Evolutionary conservation across 2,797 vertebrate genomes (phyloP), one percentile per base, ranked within the genome.

Genomic region (Thamnophis elegans): DNA sequence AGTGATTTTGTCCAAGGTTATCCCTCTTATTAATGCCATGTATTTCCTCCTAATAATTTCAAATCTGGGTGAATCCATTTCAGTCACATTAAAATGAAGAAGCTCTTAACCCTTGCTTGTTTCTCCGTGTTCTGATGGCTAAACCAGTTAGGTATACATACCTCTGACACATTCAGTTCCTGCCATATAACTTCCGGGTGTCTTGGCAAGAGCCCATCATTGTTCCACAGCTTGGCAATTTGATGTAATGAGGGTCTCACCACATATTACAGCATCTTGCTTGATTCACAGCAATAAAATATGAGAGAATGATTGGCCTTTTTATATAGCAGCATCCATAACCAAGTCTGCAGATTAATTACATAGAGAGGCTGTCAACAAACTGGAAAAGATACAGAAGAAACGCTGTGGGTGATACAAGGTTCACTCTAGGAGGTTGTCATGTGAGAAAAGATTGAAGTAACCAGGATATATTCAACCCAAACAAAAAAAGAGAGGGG

Each of bases 331-430:
- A 59, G n/a, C 89, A 87, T 87, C 11, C 28, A 87, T 88, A 85
- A 55, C 89, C 16, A 22, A 55, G 25, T 18, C 65, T 91, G 26
- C 42, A 78, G 85, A 91, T 88, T 91, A 88, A 93, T 88, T 90
- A 90, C 68, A 85, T 88, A 54, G 25, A 90, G 91, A 93, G 47
- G 65, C 58, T 93, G 89, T 91, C 92, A 93, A 88, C 92, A 91
- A 62, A 82, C 36, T 88, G 36, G 32, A 93, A 91, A 91, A 58
- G 58, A 85, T 88, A 91, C 55, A 91, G 86, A 26, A n/a, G 32
- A 93, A 91, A 85, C 47, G 16, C 85, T 55, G 90, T 65, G 90
- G 86, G 92, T 36, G 68, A 89, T 91, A 36, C 62, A 89, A 73
- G 47, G 85, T 85, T 51, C 42, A 54, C 68, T 93, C 86, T 51